Conservation (phyloP, 1,140 invertebrate species). For the Spodoptera frugiperda region DNA sequence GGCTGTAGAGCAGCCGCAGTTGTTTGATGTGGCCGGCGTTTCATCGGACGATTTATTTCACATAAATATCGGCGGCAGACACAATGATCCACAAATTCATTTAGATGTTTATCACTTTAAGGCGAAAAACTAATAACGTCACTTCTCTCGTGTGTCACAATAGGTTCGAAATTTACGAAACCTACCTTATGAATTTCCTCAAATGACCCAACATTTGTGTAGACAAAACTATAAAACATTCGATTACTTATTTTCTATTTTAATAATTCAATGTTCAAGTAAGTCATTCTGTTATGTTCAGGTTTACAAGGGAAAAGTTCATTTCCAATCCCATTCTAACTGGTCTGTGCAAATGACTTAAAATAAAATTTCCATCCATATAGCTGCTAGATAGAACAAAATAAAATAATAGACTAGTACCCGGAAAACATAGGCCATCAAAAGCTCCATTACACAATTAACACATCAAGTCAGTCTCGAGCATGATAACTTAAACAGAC, state of each 20-base stretch:
- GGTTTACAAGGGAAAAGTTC: too few species aligned
- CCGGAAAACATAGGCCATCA: conserved; percentile 13
- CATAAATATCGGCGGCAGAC: conserved; percentile 69
- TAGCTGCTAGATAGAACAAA: too few species aligned
- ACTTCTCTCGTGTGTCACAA: conserved; percentile 49
- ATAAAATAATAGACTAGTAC: not conserved
- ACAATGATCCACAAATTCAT: conserved; percentile 72
- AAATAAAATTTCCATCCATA: too few species aligned
- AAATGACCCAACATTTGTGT: too few species aligned
- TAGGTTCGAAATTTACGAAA: conserved; percentile 15
- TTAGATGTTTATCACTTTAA: conserved; percentile 81
- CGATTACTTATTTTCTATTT: too few species aligned
- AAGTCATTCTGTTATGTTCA: too few species aligned
- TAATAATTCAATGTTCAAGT: too few species aligned
- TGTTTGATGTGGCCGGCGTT: conserved; percentile 73
- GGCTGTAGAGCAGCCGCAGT: conserved; percentile 40
- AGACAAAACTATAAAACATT: too few species aligned
- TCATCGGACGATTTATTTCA: conserved; percentile 72
- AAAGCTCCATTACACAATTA: conserved; percentile 26
- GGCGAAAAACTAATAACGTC: conserved; percentile 78
- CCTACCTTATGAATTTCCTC: conserved; percentile 8
- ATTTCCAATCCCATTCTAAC: too few species aligned
- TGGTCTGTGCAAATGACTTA: too few species aligned
- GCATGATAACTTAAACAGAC: conserved; percentile 17
- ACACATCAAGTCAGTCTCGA: conserved; percentile 33